Percentiles rank a stretch among this genome's conserved stretches.
phyloP scores from a whole-genome alignment of 30 jellyfish, hydroid and myxozoan species.

The Phacellophora camtschatica region DNA sequence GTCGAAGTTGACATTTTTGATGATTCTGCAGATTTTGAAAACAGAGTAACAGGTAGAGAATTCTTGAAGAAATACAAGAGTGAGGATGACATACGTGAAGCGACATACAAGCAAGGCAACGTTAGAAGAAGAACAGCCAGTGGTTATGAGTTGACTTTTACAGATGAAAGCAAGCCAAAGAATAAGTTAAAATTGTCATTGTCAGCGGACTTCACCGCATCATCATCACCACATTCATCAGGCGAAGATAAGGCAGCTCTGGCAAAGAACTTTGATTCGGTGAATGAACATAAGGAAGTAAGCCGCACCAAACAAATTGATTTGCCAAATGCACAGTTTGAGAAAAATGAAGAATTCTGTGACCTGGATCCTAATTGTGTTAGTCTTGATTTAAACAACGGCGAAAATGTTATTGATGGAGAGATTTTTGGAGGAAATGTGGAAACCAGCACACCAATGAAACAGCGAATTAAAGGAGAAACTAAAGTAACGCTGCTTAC shows the following conservation, averaged over 20 bases:
- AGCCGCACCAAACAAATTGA: too few species aligned
- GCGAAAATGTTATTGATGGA: too few species aligned
- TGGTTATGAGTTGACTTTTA: conserved; percentile 42
- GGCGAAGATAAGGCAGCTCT: conserved; percentile 2
- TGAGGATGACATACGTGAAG: conserved; percentile 1
- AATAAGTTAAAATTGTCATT: conserved; percentile 2
- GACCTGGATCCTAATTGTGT: not conserved
- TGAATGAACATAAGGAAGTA: not conserved
- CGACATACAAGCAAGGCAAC: not conserved
- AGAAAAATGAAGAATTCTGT: not conserved
- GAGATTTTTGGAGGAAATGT: not conserved
- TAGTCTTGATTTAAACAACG: too few species aligned
- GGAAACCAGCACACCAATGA: conserved; percentile 46
- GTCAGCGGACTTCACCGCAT: conserved; percentile 21
- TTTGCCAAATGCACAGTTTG: too few species aligned
- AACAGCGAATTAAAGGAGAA: too few species aligned
- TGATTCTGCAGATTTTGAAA: not conserved
- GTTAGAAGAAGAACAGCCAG: not conserved
- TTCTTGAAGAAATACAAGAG: not conserved
- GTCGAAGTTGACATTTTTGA: not conserved
- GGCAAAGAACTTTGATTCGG: not conserved
- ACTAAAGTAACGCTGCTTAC: too few species aligned
- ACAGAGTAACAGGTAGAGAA: not conserved
- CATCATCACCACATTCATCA: too few species aligned
- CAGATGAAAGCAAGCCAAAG: conserved; percentile 6